Base-by-base conservation (phyloP, 2,797 vertebrate species). In the Enteromius argenteus region DNA sequence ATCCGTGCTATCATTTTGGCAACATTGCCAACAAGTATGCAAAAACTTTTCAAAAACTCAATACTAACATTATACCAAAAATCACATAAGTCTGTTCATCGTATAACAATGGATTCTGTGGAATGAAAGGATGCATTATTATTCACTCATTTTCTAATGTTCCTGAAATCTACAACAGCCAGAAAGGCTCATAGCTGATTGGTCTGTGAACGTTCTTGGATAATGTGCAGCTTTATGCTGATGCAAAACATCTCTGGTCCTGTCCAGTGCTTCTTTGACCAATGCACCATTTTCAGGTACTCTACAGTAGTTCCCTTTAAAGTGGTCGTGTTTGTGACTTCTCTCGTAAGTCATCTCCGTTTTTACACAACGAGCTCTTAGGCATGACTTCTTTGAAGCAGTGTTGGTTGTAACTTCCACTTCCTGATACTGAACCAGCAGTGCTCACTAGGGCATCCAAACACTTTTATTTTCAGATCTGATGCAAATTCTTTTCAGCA, bases 321-420 rank as follows among this genome's bases (percentile, higher is more conserved):
- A 74, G 4, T 21, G 46, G 46, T 5, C 17, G 10, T 74, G 27
- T 74, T 19, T 49, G 23, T 17, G 23, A 49, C 42, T 74, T 53
- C 30, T 14, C 19, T 35, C 5, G 0, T 19, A 53, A 74, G 9
- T 53, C 30, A 74, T 74, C 23, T 30, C 7, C 23, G 46, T 27
- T 49, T 53, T 35, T 74, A 14, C 46, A 35, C 72, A 35, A 74
- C 53, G 72, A 53, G 72, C 27, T 32, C 9, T 56, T 6, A 58
- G 32, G 35, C 53, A 37, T 75, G 6, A 23, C 21, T 23, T 58
- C 19, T 58, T 75, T 75, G 73, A 75, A 58, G 32, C 73, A 39
- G 51, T 58, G 73, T 39, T 75, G 32, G 72, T 39, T 53, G 72
- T 74, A 35, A 53, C 30, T 58, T 76, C 51, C 51, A 58, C 73